Percentiles rank a stretch among this genome's conserved stretches.
Evolutionary conservation across 2,113 vertebrate genomes (phyloP).

Genomic region (Nannospalax galili): DNA sequence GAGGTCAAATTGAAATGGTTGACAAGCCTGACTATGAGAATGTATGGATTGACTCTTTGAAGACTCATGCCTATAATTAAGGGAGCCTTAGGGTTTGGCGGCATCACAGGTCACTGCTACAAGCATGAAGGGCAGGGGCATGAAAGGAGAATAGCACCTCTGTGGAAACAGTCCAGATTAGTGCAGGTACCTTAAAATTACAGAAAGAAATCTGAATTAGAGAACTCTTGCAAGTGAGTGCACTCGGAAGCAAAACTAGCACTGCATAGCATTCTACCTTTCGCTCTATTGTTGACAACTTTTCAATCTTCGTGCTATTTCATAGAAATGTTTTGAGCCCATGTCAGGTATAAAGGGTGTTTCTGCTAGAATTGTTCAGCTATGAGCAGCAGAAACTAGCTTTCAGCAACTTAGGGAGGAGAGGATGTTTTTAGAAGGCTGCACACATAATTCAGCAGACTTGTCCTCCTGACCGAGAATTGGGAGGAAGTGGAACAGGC

Average conservation of each 20-base stretch:
- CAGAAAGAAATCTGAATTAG: background rate
- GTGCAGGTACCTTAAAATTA: background rate
- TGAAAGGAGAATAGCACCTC: background rate
- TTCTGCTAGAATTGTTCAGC: background rate
- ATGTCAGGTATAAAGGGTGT: background rate
- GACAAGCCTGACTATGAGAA: background rate
- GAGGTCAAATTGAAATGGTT: background rate
- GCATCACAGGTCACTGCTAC: background rate
- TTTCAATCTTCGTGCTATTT: background rate
- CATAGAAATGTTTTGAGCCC: background rate
- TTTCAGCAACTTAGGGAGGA: background rate
- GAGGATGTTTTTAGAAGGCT: background rate
- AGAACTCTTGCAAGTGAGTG: background rate
- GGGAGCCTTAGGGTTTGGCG: background rate
- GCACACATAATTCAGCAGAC: background rate
- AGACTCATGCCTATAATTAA: background rate
- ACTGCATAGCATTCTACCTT: background rate
- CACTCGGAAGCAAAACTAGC: background rate
- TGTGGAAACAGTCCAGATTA: background rate
- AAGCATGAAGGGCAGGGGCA: background rate
- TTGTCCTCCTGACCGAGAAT: background rate
- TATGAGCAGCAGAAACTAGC: background rate
- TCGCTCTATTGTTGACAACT: background rate
- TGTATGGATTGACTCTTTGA: background rate
- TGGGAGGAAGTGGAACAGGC: background rate